A percentile compares a stretch with the other conserved stretches of the same genome.
Conservation (phyloP, 2,888 invertebrate species). For the Nephrotoma guestfalica region DNA sequence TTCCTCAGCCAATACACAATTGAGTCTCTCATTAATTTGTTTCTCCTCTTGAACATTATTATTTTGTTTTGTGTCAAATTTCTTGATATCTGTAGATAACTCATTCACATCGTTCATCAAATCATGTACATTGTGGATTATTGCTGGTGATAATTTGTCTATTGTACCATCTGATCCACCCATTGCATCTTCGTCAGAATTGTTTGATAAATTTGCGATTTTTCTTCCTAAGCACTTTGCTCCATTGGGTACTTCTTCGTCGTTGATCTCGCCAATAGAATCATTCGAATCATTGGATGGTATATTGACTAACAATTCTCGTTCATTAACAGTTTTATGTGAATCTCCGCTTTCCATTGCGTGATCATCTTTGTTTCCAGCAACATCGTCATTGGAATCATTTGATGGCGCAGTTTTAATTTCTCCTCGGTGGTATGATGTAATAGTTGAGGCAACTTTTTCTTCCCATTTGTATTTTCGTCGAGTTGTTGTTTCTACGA, state of each 20-base stretch:
- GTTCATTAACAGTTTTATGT: constrained; percentile 23
- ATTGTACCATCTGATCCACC: constrained; percentile 16
- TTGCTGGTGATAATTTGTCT: background rate
- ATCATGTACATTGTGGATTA: background rate
- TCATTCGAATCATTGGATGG: background rate
- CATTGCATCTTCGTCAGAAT: constrained; percentile 19
- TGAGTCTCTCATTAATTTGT: background rate
- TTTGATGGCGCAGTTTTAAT: background rate
- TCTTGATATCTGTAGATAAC: background rate
- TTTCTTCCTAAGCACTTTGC: background rate
- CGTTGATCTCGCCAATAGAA: background rate
- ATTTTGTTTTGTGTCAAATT: background rate
- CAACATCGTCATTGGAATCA: background rate
- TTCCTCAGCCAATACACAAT: background rate
- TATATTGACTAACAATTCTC: constrained; percentile 17
- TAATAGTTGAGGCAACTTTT: background rate
- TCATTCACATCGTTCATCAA: background rate
- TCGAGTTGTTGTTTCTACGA: background rate
- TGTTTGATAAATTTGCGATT: background rate
- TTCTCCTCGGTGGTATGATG: background rate
- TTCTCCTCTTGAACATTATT: background rate
- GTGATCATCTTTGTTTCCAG: background rate
- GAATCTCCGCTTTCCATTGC: constrained; percentile 27
- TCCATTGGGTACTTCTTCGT: background rate
- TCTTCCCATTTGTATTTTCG: background rate